Evolutionary conservation across 2,888 invertebrate genomes (phyloP), one percentile per base, ranked within the genome.

Genomic region (Sphinx pinastri): DNA sequence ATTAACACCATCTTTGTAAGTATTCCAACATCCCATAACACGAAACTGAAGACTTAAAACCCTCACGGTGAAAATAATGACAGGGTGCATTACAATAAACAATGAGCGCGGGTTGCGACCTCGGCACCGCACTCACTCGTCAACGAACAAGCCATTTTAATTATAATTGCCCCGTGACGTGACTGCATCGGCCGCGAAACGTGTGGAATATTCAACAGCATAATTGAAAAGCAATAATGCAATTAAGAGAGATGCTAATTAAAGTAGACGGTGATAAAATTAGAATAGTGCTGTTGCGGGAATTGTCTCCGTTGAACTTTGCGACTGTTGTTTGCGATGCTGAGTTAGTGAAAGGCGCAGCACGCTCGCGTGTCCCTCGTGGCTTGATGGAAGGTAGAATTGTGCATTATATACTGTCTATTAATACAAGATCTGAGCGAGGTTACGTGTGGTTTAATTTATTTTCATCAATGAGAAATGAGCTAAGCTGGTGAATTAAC

Each of bases 21-120:
- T 38, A 38, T 38, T 6, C 38, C 6, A 4, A 38, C 38, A 38
- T 38, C 38, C 38, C 38, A 38, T 6, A 38, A 38, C 38, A 54
- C n/a, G n/a, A 54, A 54, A 54, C 52, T n/a, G n/a, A 54, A 54
- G 0, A 54, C n/a, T 54, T 7, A 54, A n/a, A 7, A 54, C 2
- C n/a, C 52, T 71, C 72, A 72, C 75, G 71, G 68, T 72, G 74
- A 73, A 71, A 73, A 77, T 83, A 84, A 85, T 84, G 80, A 78
- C 79, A 75, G 71, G 71, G 79, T 72, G 74, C 77, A 82, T 81
- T 82, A 84, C 81, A 83, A 83, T 84, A 86, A 86, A 86, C 87
- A 88, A 86, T 85, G 81, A 77, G 31, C 55, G 52, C 68, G 47
- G 25, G 31, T 38, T n/a, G 54, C 76, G 76, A 75, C 75, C 77